Conservation (phyloP, 2,888 invertebrate species). For the Tenodera sinensis region DNA sequence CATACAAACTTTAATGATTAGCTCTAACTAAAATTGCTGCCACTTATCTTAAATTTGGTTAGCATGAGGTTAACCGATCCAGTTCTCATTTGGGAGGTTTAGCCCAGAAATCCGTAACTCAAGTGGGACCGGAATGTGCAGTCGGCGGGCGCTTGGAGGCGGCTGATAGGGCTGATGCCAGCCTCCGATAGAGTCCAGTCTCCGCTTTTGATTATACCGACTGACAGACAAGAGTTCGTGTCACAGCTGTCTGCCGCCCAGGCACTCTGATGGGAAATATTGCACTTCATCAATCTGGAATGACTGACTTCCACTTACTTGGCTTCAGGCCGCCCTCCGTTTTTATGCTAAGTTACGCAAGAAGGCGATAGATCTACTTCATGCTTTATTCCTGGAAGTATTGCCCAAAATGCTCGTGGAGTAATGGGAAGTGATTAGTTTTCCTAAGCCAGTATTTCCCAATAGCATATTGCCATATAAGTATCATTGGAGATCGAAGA, state of each 20-base stretch:
- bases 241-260: neutral
- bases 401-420: no score
- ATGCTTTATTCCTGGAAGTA: no score
- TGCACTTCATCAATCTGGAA: neutral
- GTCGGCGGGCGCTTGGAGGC: no score
- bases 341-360: neutral
- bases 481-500: no score
- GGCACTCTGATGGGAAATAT: neutral
- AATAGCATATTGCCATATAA: no score
- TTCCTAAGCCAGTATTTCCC: no score
- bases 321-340: neutral
- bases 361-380: no score
- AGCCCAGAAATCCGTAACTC: neutral
- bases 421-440: no score
- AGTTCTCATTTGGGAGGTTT: neutral
- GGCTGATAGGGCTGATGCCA: conserved; percentile 2
- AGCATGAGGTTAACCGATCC: no score
- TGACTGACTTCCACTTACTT: neutral
- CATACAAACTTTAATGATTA: no score
- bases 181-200: conserved; percentile 1
- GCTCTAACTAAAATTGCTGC: no score
- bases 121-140: neutral
- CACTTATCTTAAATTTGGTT: no score
- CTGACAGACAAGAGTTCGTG: neutral
- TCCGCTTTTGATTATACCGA: conserved; percentile 4